Evolutionary conservation across 2,888 invertebrate species (phyloP), one percentile per base, ranked within the genome.

Genomic region (Stenolophus ochropezus): DNA sequence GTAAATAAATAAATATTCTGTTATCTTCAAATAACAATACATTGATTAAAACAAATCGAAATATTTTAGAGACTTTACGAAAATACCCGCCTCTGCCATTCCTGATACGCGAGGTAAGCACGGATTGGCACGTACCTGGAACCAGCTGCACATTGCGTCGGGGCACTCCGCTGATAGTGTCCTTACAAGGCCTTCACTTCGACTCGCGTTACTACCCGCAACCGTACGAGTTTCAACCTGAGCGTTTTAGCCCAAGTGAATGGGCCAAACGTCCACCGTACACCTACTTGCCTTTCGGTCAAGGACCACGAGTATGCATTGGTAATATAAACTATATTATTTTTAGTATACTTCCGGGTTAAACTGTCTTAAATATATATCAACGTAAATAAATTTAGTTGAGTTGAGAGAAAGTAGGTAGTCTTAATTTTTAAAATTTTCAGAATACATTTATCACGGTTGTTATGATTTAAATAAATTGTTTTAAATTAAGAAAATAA

Each of bases 31-130:
- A n/a, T n/a, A n/a, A n/a, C n/a, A n/a, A n/a, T n/a, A n/a, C n/a
- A 53, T 2, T 20, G 20, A 53, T 53, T 53, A 16, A 4, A 18
- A 27, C 14, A 11, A 21, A 65, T 25, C 42, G 49, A 23, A 11
- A 23, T 8, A 23, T 91, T 74, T 1, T 21, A 84, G 84, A 84
- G 79, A 83, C 83, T 8, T 25, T 83, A 6, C 51, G 83, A n/a
- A 83, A 83, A 51, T 83, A 83, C 69, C 83, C 83, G 3, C 82
- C 83, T 6, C 4, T 83, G 11, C 80, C 83, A 2, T 23, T 75
- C 4, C 18, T 83, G 49, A 56, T 20, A 0, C 49, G 83, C n/a
- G 53, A 33, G 18, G 82, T 82, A 4, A 76, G 49, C 6, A 21
- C 21, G 11, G 74, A 69, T 2, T 83, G 83, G 47, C 53, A 69